Evolutionary conservation across 2,888 invertebrate species (phyloP), one percentile per base, ranked within the genome.

Genomic region (Temnothorax unifasciatus): DNA sequence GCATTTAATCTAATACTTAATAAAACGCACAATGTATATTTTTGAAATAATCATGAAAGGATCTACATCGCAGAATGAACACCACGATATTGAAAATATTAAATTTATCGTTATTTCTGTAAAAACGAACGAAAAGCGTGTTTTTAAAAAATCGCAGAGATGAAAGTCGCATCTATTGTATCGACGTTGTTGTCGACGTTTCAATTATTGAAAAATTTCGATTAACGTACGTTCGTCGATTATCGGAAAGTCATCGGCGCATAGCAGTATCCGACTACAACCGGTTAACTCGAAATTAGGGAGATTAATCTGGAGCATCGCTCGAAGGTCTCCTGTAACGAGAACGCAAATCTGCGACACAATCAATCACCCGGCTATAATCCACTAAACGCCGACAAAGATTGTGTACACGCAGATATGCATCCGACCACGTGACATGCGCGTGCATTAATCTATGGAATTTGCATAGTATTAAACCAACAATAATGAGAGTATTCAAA

Each of bases 391-490:
- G 21, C n/a, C 6, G n/a, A 54, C 5, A 59, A 73, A 81, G 25
- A 59, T 71, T 18, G 21, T 29, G 41, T 66, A 66, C 1, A 18
- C 21, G 25, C 1, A 44, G 41, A 44, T 34, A 25, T 69, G 69
- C 57, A 71, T 44, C 54, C 18, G 50, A 50, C 38, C 66, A 71
- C 73, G 54, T 77, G 74, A 29, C 44, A 63, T 13, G 38, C 50
- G 25, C n/a, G 25, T 66, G 25, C 18, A 57, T 57, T 79, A 79
- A 52, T 54, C 21, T 54, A 13, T 21, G 8, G 52, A 68, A 68
- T 69, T 4, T 69, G 4, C 79, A 44, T 34, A 57, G 4, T 34
- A 47, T 47, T 79, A 4, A 79, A 25, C 18, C 13, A 21, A 21
- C 13, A 44, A 47, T 71, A 71, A 38, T 1, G 15, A 77, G 18